A percentile compares a stretch with the other conserved stretches of the same genome.
These are phyloP conservation scores for Thalassophryne amazonica DNA, from an alignment of 2,797 vertebrate genomes.

Conservation along the genomic window DNA sequence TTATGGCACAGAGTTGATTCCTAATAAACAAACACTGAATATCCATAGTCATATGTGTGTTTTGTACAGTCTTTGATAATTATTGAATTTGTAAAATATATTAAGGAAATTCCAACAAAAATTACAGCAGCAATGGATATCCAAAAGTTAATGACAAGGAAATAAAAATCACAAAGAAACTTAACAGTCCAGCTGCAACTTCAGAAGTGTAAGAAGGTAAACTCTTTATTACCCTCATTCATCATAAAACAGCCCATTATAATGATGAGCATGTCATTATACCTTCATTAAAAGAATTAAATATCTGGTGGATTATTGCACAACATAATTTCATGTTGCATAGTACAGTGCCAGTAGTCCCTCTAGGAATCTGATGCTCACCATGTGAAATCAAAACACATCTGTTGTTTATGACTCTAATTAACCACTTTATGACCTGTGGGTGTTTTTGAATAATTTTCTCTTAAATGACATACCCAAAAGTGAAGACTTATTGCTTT, in stretches of 20 bases:
- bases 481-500: no score
- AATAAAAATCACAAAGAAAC: not conserved
- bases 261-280: constrained; percentile 38
- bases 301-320: constrained; percentile 18
- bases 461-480: no score
- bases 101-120: no score
- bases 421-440: no score
- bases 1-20: no score
- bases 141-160: not conserved
- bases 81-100: no score
- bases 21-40: no score
- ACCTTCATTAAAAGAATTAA: constrained; percentile 42
- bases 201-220: constrained; percentile 1
- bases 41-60: no score
- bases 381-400: constrained; percentile 3
- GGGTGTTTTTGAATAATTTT: no score
- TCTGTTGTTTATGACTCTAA: constrained; percentile 27
- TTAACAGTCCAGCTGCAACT: constrained; percentile 11
- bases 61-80: no score
- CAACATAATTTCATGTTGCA: constrained; percentile 27
- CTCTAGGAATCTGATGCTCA: constrained; percentile 8
- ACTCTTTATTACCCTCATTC: constrained; percentile 6
- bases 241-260: constrained; percentile 11
- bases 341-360: constrained; percentile 3
- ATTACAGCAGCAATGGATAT: not conserved